Evolutionary conservation across 2,797 vertebrate genomes (phyloP), one percentile per base, ranked within the genome.

Genomic region (Tragopan temminckii): DNA sequence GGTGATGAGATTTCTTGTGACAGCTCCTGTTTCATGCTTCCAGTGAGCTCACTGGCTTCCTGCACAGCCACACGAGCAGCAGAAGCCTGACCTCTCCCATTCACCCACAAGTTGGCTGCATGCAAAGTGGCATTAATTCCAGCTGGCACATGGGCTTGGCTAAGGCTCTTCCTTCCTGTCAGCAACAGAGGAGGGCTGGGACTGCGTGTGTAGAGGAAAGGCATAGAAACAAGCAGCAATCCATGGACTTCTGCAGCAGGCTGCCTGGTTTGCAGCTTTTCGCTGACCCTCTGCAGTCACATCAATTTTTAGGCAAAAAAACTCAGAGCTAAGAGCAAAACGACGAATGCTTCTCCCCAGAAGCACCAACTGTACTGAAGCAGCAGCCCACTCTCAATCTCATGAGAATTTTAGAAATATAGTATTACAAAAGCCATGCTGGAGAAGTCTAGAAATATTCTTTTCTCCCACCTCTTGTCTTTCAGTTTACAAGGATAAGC

Each of bases 21-120:
- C 85, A 89, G 80, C 23, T 96, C 66, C 64, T 36, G 57, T 63
- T 81, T 88, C 77, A 69, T 62, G 67, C 33, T 92, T 53, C 76
- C 74, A 89, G n/a, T 35, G 70, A 93, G 57, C 45, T 88, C 50
- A 66, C 46, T 69, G 27, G 50, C 88, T 92, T 90, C 84, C 88
- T 72, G 72, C 57, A 63, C 31, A 67, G 13, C 31, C 50, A 59
- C 52, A 83, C 1, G 2, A 69, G 43, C 23, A 13, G 25, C 23
- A 13, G 25, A 50, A 31, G 35, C 29, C 75, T 75, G 81, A 96
- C 90, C 79, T 89, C 86, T 83, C 66, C 70, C 29, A 46, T 61
- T 77, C 52, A 92, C 46, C 45, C 64, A 48, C 57, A 74, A 57
- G 78, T 0, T 50, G 52, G 45, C 35, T 3, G 1, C 24, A 12